Conservation (phyloP, 2,797 vertebrate genomes). For the Leptoclinus maculatus region DNA sequence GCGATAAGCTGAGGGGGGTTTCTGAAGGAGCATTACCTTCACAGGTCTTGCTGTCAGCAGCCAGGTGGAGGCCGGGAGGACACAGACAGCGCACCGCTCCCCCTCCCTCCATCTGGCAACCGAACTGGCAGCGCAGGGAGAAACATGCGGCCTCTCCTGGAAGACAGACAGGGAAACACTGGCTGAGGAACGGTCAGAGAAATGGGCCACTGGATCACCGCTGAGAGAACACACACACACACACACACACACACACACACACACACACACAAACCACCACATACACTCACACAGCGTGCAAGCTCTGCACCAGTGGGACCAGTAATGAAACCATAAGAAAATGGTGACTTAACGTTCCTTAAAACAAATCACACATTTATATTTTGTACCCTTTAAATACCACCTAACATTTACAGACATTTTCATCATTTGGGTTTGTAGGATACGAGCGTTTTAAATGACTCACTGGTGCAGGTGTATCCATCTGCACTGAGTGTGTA, state of each 20-base stretch:
- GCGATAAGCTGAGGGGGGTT: conserved; percentile 23
- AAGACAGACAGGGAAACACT: conserved; percentile 63
- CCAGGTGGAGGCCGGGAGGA: conserved; percentile 80
- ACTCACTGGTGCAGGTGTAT: conserved; percentile 80
- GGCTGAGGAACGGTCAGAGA: conserved; percentile 49
- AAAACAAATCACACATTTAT: conserved; percentile 14
- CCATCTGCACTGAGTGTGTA: conserved; percentile 74
- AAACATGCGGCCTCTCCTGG: conserved; percentile 76
- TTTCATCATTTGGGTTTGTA: conserved; percentile 22
- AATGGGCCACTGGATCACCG: conserved; percentile 47
- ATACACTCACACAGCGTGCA: not conserved
- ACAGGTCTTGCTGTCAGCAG: conserved; percentile 79
- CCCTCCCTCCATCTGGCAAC: conserved; percentile 76
- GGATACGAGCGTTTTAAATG: conserved; percentile 22
- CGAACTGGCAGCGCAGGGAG: conserved; percentile 77
- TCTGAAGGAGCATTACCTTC: conserved; percentile 73
- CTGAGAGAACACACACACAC: conserved; percentile 30
- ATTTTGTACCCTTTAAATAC: conserved; percentile 23
- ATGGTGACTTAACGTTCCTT: not conserved
- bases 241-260: conserved; percentile 3
- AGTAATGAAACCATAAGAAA: conserved; percentile 6
- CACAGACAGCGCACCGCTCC: conserved; percentile 72
- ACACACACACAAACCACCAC: conserved; percentile 7
- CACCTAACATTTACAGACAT: not conserved
- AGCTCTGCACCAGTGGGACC: not conserved